Evolutionary conservation across 1,140 invertebrate species (phyloP), one percentile per base, ranked within the genome.

Genomic region (Macrotrachela quadricornifera): DNA sequence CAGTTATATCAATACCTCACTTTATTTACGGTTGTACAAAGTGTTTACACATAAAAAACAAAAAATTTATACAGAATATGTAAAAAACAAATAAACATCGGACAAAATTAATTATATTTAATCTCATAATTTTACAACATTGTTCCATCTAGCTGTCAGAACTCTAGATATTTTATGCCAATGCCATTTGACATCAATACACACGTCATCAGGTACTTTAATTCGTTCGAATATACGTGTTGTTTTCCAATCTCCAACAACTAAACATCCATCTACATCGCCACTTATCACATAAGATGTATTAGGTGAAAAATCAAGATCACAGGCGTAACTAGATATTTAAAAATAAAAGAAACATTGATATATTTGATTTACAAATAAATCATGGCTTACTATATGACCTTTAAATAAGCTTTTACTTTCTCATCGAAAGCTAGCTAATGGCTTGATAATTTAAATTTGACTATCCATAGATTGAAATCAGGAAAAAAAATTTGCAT

Each of bases 381-480:
- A 36, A 10, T 56, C 62, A 84, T n/a, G n/a, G n/a, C n/a, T n/a
- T 17, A 95, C 91, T 87, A 97, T 97, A 66, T 99, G 94, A 0
- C 94, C 92, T 0, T 80, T 83, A 66, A 99, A 99, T 0, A 82
- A 82, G 70, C 99, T 97, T 66, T 97, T 97, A 9, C 87, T 75
- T 68, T 96, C 94, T 73, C 91, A 79, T 72, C 94, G 94, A 67
- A 97, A 92, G 57, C 88, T 74, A 73, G 97, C 94, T 30, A 96
- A 68, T 0, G 91, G 87, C 18, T 90, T 91, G 68, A 97, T 97
- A 54, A 97, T 91, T 12, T 90, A 80, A 43, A 99, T 85, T 73
- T 96, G 95, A 66, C 97, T 99, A 71, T 99, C 92, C 84, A 99
- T 90, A 55, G 84, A 88, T 68, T 99, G 94, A 68, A 92, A 97